Conservation (phyloP, 2,888 invertebrate species). For the Ormyrus labotus region DNA sequence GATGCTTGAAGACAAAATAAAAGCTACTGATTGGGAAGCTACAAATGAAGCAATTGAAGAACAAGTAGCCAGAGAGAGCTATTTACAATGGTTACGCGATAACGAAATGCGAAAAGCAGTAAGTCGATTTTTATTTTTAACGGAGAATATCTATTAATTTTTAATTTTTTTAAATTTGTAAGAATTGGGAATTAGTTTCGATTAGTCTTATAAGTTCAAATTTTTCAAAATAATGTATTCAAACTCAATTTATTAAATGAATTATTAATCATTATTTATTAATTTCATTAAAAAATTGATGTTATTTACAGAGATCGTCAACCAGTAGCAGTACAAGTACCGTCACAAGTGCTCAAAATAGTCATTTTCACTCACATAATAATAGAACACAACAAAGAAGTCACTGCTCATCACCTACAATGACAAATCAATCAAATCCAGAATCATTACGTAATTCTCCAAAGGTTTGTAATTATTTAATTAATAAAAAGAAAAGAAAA, state of each 20-base stretch:
- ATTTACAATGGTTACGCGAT: slow-evolving; percentile 86
- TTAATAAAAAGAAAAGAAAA: background rate
- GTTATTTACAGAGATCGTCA: slow-evolving; percentile 66
- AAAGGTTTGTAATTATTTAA: slow-evolving; percentile 62
- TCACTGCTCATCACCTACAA: slow-evolving; percentile 69
- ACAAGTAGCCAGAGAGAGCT: slow-evolving; percentile 90
- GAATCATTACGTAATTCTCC: slow-evolving; percentile 70
- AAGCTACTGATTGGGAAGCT: slow-evolving; percentile 94
- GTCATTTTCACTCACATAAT: slow-evolving; percentile 70
- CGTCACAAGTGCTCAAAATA: slow-evolving; percentile 71
- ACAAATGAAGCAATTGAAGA: slow-evolving; percentile 94
- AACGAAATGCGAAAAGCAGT: slow-evolving; percentile 79
- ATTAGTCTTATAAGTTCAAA: background rate
- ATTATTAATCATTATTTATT: background rate
- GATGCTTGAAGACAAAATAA: slow-evolving; percentile 92
- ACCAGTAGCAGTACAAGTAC: slow-evolving; percentile 72
- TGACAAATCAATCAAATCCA: slow-evolving; percentile 67
- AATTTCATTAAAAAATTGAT: slow-evolving; percentile 3
- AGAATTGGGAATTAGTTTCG: background rate
- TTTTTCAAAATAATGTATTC: background rate
- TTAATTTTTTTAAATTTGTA: background rate
- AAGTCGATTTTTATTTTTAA: slow-evolving; percentile 58
- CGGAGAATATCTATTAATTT: slow-evolving; percentile 1
- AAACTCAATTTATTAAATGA: background rate
- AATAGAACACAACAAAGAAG: slow-evolving; percentile 68